Conservation (phyloP, 2,113 vertebrate genomes). For the Brachirus orientalis region DNA sequence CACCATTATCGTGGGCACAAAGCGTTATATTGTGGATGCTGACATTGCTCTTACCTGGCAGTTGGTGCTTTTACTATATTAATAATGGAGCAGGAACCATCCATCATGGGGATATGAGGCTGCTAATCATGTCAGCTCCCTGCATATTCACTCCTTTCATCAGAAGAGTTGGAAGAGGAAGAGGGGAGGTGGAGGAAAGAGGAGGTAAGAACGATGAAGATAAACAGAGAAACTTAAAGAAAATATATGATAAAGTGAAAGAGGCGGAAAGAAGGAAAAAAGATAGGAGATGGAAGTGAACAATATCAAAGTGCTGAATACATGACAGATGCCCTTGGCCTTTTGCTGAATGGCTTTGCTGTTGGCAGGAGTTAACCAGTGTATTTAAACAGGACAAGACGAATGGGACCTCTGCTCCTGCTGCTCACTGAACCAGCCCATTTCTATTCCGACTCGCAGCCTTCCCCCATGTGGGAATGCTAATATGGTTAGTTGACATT, state of each 20-base stretch:
- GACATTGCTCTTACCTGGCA: constrained; percentile 83
- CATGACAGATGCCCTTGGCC: constrained; percentile 82
- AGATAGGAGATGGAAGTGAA: constrained; percentile 36
- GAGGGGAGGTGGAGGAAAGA: constrained; percentile 12
- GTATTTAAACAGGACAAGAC: constrained; percentile 82
- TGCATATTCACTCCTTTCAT: constrained; percentile 76
- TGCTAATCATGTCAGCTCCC: constrained; percentile 80
- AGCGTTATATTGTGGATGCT: constrained; percentile 79
- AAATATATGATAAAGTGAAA: constrained; percentile 31
- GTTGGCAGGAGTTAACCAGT: constrained; percentile 79
- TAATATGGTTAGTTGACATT: constrained; percentile 76
- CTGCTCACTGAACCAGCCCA: constrained; percentile 74
- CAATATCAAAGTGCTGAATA: constrained; percentile 71
- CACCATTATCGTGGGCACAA: constrained; percentile 69
- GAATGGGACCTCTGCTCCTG: constrained; percentile 71
- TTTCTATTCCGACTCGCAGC: constrained; percentile 75
- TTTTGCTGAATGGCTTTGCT: constrained; percentile 77
- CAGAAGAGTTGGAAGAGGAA: constrained; percentile 32
- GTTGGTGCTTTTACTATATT: constrained; percentile 82
- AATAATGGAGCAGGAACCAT: constrained; percentile 82
- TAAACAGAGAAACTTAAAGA: constrained; percentile 44
- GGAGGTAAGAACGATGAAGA: constrained; percentile 13
- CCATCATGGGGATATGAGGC: constrained; percentile 76
- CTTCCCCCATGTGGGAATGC: constrained; percentile 64
- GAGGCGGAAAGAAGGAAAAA: not conserved